A percentile compares a stretch with the other conserved stretches of the same genome.
Conservation (phyloP, 2,113 vertebrate genomes). For the Nothocercus julius region DNA sequence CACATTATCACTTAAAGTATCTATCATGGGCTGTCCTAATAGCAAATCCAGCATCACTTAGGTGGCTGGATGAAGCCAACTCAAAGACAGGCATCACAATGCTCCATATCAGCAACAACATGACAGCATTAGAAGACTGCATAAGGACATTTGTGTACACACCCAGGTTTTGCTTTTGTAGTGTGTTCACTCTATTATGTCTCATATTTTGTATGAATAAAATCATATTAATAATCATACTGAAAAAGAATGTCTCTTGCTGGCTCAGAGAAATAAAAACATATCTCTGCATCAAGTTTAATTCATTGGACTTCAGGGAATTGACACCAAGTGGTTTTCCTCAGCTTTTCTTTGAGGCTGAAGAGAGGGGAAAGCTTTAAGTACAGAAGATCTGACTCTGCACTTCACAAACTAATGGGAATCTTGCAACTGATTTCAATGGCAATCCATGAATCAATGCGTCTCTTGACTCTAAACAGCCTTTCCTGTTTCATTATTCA, state of each 20-base stretch:
- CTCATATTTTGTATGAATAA: neutral
- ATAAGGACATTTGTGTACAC: neutral
- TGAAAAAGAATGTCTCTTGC: neutral
- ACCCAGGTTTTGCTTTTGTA: neutral
- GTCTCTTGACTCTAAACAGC: neutral
- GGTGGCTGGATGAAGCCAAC: neutral
- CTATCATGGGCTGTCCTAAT: neutral
- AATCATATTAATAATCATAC: neutral
- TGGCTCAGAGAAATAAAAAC: neutral
- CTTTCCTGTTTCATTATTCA: neutral
- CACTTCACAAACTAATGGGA: neutral
- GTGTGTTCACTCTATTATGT: neutral
- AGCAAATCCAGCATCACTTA: no score
- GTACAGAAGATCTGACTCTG: neutral
- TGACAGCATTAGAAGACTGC: neutral
- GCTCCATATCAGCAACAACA: neutral
- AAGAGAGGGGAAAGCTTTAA: neutral
- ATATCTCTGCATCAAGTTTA: neutral
- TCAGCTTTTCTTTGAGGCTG: neutral
- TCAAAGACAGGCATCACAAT: neutral
- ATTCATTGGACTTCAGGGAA: neutral
- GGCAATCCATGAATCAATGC: neutral
- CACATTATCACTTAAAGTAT: neutral
- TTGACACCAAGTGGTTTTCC: neutral
- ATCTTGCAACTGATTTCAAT: neutral